Evolutionary conservation across 2,888 invertebrate species (phyloP).

Genomic region (Glaucopsyche alexis): DNA sequence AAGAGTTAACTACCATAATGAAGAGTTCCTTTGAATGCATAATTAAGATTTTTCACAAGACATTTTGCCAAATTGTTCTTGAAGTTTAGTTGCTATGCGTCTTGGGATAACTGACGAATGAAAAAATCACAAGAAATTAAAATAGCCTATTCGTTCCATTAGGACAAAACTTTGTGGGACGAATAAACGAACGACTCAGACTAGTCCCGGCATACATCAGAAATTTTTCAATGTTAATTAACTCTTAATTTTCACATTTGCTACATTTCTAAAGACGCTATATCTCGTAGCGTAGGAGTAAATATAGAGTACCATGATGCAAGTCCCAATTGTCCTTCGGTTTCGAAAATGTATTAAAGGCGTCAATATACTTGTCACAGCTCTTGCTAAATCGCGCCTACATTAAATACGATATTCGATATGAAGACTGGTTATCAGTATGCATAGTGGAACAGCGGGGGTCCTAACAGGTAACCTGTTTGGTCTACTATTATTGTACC

Average conservation of each 20-base stretch:
- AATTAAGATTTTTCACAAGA: too few relatives aligned
- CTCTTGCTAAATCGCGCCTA: constrained; percentile 13
- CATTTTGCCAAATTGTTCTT: too few relatives aligned
- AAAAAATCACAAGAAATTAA: too few relatives aligned
- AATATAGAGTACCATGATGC: background rate
- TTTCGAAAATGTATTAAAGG: constrained; percentile 24
- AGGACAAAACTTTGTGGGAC: too few relatives aligned
- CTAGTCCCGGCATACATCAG: too few relatives aligned
- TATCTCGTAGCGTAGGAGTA: background rate
- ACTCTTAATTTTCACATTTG: background rate
- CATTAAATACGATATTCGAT: constrained; percentile 23
- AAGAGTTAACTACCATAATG: too few relatives aligned
- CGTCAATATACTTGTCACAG: constrained; percentile 26
- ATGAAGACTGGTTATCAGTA: constrained; percentile 35
- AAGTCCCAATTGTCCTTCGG: constrained; percentile 14
- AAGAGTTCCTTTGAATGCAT: too few relatives aligned
- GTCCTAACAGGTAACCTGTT: constrained; percentile 33
- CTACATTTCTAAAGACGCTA: background rate
- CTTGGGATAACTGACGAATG: too few relatives aligned
- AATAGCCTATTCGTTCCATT: too few relatives aligned
- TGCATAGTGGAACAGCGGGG: constrained; percentile 39
- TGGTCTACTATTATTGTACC: constrained; percentile 32
- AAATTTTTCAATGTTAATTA: too few relatives aligned
- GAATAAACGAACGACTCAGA: too few relatives aligned
- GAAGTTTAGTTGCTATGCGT: too few relatives aligned